Evolutionary conservation across 2,888 invertebrate species (phyloP), one percentile per base, ranked within the genome.

Genomic region (Thalpophila matura): DNA sequence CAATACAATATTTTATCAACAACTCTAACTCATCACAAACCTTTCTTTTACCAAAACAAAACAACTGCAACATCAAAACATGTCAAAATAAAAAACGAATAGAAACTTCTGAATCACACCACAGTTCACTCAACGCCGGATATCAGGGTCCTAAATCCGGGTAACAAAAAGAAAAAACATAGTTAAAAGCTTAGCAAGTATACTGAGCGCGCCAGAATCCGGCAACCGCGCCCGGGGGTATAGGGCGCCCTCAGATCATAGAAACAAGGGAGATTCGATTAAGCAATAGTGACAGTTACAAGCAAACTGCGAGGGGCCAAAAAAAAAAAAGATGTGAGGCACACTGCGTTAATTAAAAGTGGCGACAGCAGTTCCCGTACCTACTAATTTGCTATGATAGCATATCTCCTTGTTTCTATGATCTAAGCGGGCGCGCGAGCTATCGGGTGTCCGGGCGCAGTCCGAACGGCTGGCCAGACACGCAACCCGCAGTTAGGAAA

Each of bases 151-250:
- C 40, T 59, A 49, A 62, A 80, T 68, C 54, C 57, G 45, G 29
- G n/a, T 18, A 47, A 75, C 61, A 55, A 56, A 24, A 60, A 63
- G 66, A 26, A 46, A 42, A 50, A 47, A 55, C 12, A 24, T 26
- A 12, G 24, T 60, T 64, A 62, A 76, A 77, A 77, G 78, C 74
- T 77, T 56, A 54, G 61, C 60, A 59, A 69, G 74, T 64, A 49
- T 29, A 49, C 58, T 18, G 40, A 46, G 51, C 58, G 27, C 1
- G 24, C 20, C 45, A 24, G 38, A 61, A 61, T 47, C 33, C 61
- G 46, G 14, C 5, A n/a, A n/a, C n/a, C n/a, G n/a, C 27, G 37
- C 35, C 3, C 46, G 50, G 20, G 22, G 20, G 31, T 40, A 29
- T 45, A 42, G 38, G 20, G n/a, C n/a, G n/a, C n/a, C n/a, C n/a